Evolutionary conservation across 2,797 vertebrate species (phyloP).

Genomic region (Gymnopithys bicolor): DNA sequence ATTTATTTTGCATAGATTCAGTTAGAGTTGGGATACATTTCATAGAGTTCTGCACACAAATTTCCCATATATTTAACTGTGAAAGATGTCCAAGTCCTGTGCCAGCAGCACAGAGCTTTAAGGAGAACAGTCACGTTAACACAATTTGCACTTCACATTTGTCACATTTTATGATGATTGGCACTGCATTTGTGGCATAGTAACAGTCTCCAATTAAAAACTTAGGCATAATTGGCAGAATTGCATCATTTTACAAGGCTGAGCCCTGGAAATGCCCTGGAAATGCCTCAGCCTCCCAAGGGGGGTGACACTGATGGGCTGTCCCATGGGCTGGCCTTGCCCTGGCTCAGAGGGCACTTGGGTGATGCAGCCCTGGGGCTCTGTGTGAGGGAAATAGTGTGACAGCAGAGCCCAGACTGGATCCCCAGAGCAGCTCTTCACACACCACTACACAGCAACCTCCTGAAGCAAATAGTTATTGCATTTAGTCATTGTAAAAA

Average conservation of each 20-base stretch:
- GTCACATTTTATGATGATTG: background rate
- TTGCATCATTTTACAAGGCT: background rate
- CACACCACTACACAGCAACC: background rate
- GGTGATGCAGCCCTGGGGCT: background rate
- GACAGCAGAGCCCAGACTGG: background rate
- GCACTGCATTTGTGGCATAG: background rate
- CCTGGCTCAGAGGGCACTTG: background rate
- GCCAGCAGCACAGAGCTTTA: background rate
- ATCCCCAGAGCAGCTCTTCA: background rate
- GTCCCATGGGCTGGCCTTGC: background rate
- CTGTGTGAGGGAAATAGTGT: background rate
- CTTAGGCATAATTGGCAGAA: background rate
- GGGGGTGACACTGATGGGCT: rapidly evolving
- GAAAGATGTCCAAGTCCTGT: background rate
- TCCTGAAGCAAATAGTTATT: background rate
- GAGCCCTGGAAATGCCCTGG: background rate
- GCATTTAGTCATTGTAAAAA: conserved; percentile 2
- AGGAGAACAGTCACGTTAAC: background rate
- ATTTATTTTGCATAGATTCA: conserved; percentile 24
- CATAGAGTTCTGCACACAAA: background rate
- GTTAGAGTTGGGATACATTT: background rate
- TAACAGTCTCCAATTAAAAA: background rate
- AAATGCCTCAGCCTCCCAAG: background rate
- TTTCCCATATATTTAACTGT: background rate
- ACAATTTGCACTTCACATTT: background rate